These are phyloP conservation scores for Drosophila parabipectinata DNA, from an alignment of 1,140 invertebrate species.

Conservation along the genomic window DNA sequence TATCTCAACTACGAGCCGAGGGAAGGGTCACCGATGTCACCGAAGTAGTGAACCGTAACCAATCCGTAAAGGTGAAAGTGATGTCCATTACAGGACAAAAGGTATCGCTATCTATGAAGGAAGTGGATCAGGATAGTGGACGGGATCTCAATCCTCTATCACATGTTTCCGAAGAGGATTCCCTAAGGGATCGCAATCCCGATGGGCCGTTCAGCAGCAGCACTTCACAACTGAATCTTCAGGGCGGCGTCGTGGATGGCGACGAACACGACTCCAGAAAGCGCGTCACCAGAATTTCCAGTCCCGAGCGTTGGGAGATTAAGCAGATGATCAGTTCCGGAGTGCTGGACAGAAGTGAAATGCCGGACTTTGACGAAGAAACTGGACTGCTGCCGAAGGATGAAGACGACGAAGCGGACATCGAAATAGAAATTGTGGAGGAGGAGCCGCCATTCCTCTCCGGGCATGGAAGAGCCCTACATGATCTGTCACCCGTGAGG, in stretches of 20 bases:
- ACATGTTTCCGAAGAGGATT: constrained; percentile 86
- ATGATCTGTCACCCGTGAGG: constrained; percentile 97
- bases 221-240: constrained; percentile 88
- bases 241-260: constrained; percentile 87
- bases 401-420: constrained; percentile 98
- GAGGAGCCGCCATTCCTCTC: constrained; percentile 98
- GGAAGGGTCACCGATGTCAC: constrained; percentile 97
- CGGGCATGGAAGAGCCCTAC: constrained; percentile 93
- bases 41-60: constrained; percentile 96
- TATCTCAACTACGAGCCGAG: constrained; percentile 96
- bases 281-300: constrained; percentile 95
- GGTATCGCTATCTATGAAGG: constrained; percentile 98
- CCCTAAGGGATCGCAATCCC: constrained; percentile 92
- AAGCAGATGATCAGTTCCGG: constrained; percentile 95
- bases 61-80: constrained; percentile 97
- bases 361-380: constrained; percentile 96
- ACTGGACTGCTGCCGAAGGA: constrained; percentile 92
- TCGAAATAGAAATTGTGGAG: constrained; percentile 99
- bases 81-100: constrained; percentile 96
- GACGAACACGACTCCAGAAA: constrained; percentile 92
- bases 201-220: constrained; percentile 88
- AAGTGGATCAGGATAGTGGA: constrained; percentile 97
- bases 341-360: constrained; percentile 92
- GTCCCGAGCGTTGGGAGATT: constrained; percentile 97
- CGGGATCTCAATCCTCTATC: constrained; percentile 96